Evolutionary conservation across 2,113 vertebrate species (phyloP), one percentile per base, ranked within the genome.

Genomic region (Peucedramus taeniatus): DNA sequence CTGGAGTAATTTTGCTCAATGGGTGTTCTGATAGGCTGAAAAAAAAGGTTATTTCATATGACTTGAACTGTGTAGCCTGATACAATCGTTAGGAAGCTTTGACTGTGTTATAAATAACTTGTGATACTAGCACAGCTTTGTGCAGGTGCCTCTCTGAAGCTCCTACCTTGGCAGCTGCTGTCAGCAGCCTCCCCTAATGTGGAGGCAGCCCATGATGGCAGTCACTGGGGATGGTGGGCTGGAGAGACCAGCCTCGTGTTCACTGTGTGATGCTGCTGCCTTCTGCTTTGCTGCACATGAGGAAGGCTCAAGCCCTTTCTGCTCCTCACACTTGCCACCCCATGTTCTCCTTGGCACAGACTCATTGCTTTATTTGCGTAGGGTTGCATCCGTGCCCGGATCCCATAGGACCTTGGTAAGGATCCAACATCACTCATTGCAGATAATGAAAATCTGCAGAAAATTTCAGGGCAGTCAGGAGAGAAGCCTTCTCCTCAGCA

Each of bases 191-290:
- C 7, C 1, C 47, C 33, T 37, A 11, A 23, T 0, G 0, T 4
- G 39, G 44, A 75, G 30, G 30, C 42, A 63, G 45, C 19, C 74
- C 5, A 1, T 6, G 47, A 13, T 23, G 14, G 21, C 28, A 40
- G 50, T n/a, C 3, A 0, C 65, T 66, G 74, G 56, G 39, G 39
- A 63, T 30, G 42, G 30, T n/a, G 70, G 74, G 56, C 33, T 66
- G 70, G n/a, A 54, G 56, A 79, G 61, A 33, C 40, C 45, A 37
- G 24, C 30, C 26, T 57, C 2, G 2, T 3, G 1, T 10, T 42
- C 65, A 17, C 51, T 3, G 3, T 0, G 0, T 35, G 82, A 70
- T 0, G 1, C 35, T 82, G 47, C 49, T 0, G 6, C 65, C 35
- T 74, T 66, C 90, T 54, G 35, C 63, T 51, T 54, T 64, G 71